Evolutionary conservation across 2,113 vertebrate species (phyloP).

Genomic region (Callipepla californica): DNA sequence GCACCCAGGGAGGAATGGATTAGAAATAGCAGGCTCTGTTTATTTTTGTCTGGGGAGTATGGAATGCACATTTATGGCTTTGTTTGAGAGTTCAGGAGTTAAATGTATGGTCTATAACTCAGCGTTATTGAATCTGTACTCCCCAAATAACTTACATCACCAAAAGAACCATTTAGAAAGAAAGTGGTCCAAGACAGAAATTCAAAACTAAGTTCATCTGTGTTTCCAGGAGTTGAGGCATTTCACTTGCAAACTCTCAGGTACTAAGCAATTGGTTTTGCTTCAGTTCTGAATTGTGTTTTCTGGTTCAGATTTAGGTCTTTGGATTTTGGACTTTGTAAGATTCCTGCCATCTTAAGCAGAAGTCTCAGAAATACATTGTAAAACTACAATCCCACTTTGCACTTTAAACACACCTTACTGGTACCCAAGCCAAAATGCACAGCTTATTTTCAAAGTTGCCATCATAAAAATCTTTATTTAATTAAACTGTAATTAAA

Average conservation of each 20-base stretch:
- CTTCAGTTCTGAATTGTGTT: background rate
- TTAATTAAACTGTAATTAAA: background rate
- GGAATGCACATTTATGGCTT: slow-evolving; percentile 74
- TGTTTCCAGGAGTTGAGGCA: background rate
- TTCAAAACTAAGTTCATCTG: background rate
- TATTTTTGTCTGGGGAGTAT: slow-evolving; percentile 81
- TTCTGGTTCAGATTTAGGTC: background rate
- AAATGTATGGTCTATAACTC: slow-evolving; percentile 9
- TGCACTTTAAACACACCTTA: background rate
- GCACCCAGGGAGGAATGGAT: slow-evolving; percentile 59
- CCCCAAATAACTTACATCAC: background rate
- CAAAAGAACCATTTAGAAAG: background rate
- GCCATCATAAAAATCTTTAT: background rate
- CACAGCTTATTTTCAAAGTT: background rate
- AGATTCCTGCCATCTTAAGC: background rate
- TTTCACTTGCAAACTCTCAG: background rate
- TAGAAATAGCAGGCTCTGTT: slow-evolving; percentile 72
- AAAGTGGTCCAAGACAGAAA: background rate
- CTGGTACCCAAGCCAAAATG: background rate
- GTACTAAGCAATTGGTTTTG: background rate
- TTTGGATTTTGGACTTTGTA: background rate
- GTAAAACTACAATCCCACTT: background rate
- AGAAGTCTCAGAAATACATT: background rate
- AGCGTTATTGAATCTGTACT: background rate
- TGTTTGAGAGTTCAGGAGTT: slow-evolving; percentile 52